Evolutionary conservation across 1,140 invertebrate genomes (phyloP).

Genomic region (Trichoplusia ni): DNA sequence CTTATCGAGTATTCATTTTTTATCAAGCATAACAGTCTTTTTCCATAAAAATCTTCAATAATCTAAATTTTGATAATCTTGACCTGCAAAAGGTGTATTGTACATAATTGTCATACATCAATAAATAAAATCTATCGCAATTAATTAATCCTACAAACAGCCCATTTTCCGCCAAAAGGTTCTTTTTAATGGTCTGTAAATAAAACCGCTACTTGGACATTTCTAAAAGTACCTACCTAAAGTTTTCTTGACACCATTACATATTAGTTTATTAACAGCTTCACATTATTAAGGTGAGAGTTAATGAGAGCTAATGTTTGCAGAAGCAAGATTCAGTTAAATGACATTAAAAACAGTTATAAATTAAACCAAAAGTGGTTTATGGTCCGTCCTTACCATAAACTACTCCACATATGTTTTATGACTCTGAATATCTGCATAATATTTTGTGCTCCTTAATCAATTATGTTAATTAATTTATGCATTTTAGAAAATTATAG

Average conservation of each 20-base stretch:
- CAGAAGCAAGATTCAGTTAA: not conserved
- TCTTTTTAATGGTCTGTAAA: no score
- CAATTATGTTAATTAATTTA: slow-evolving; percentile 17
- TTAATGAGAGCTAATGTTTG: no score
- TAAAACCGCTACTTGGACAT: no score
- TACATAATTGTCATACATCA: no score
- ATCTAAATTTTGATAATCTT: no score
- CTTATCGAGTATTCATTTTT: no score
- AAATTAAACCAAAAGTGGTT: slow-evolving; percentile 4
- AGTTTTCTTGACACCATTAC: not conserved
- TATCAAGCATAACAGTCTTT: no score
- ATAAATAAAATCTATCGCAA: no score
- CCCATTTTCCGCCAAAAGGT: no score
- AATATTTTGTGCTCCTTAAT: not conserved
- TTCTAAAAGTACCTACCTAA: not conserved
- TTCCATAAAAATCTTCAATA: no score
- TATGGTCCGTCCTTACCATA: slow-evolving; percentile 2
- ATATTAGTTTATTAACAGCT: not conserved
- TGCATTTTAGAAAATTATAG: not conserved
- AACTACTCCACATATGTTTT: not conserved
- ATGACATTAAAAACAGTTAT: not conserved
- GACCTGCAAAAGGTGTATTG: no score
- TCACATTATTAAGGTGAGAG: not conserved
- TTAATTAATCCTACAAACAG: no score
- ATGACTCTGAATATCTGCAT: slow-evolving; percentile 6